Percentiles rank a stretch among this genome's conserved stretches.
Conservation (phyloP, 35 echinoderm and acorn worm species). For the Amphiura filiformis region DNA sequence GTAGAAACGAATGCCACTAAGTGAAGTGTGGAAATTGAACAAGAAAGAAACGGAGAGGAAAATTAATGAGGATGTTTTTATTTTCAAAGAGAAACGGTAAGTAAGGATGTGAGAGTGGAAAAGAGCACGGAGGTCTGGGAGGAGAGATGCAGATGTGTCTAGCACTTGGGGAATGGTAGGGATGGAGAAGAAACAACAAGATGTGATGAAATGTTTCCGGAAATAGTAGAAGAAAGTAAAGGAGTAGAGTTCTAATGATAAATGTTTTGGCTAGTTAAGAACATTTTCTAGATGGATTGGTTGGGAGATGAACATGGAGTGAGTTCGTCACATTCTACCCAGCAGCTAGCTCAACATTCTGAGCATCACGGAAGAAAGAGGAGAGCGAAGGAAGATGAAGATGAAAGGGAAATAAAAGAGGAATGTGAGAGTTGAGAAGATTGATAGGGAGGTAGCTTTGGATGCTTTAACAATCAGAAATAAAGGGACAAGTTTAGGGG, state of each 20-base stretch:
- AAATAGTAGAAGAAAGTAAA: not conserved
- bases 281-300: not conserved
- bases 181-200: not conserved
- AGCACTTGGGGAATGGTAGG: not conserved
- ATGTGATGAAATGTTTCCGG: not conserved
- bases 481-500: constrained; percentile 6
- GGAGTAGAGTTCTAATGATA: constrained; percentile 5
- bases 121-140: not conserved
- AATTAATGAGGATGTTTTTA: constrained; percentile 1
- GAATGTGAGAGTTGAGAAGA: not conserved
- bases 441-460: not conserved
- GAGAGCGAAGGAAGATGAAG: not conserved
- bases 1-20: not conserved
- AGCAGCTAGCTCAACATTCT: not conserved
- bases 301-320: not conserved
- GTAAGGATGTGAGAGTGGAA: not conserved
- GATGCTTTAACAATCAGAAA: not conserved
- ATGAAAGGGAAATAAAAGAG: not conserved
- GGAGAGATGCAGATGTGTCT: not conserved
- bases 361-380: not conserved
- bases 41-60: not conserved
- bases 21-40: not conserved
- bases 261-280: not conserved
- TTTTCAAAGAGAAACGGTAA: not conserved
- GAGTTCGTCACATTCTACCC: not conserved